Evolutionary conservation across 2,888 invertebrate species (phyloP), one percentile per base, ranked within the genome.

Genomic region (Eutolmus rufibarbis): DNA sequence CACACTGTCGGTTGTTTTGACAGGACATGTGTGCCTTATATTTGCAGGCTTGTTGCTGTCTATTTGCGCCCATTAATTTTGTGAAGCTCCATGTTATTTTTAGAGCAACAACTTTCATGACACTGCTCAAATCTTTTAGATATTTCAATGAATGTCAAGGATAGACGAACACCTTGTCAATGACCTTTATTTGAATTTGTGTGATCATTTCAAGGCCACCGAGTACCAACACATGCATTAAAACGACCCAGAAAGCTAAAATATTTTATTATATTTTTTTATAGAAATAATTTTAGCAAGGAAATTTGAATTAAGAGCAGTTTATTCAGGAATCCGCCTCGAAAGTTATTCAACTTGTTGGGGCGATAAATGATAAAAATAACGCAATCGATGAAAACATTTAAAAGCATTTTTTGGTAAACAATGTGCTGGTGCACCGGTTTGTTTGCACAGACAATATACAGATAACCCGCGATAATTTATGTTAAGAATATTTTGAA

Each of bases 61-160:
- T 81, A 56, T 81, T 51, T 56, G 31, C n/a, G 19, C 56, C 31
- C 56, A 56, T 34, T 66, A 56, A 51, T 56, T 56, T 56, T 28
- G 14, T 19, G 34, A 51, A 34, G 12, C 56, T 81, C n/a, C 34
- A 37, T 5, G 81, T 34, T 81, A 81, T 81, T 81, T 28, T 81
- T 57, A 81, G 81, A 28, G 31, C n/a, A 56, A 40, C n/a, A 23
- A 78, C 40, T 43, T 31, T 51, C 66, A 46, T 81, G 81, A 16
- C 81, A 81, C 34, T 34, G 51, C 56, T 37, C 56, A 31, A 81
- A 81, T 81, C 12, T 40, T 51, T 81, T 31, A 51, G 81, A 31
- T 56, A 56, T 81, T 81, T 81, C 19, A 56, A 31, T 81, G 81
- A 81, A 81, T 81, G 81, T 81, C 81, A 81, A 81, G 81, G 81